A percentile compares a stretch with the other conserved stretches of the same genome.
These are phyloP conservation scores for Periphyllus acericola DNA, from an alignment of 2,888 invertebrate species.

Conservation along the genomic window DNA sequence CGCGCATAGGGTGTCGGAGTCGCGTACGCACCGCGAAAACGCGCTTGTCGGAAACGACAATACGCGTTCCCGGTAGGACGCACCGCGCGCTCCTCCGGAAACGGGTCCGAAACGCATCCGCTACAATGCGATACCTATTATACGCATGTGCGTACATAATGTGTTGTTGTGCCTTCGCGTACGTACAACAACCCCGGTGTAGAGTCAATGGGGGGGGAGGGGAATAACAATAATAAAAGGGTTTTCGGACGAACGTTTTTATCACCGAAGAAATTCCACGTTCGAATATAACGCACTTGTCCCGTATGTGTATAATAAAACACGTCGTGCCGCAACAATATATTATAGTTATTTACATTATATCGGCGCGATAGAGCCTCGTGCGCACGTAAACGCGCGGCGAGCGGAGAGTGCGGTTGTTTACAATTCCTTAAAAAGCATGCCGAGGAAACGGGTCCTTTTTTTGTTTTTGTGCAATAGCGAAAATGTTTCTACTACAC, in stretches of 20 bases:
- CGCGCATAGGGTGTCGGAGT: no score
- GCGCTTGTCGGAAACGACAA: conserved; percentile 11
- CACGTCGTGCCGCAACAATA: not conserved
- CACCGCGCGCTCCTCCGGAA: conserved; percentile 17
- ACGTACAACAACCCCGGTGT: not conserved
- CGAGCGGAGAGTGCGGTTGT: no score
- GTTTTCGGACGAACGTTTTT: not conserved
- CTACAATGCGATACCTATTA: not conserved
- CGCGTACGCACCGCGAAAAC: not conserved
- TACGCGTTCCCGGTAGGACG: not conserved
- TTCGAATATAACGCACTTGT: conserved; percentile 9
- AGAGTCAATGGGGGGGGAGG: not conserved
- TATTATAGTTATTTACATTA: not conserved
- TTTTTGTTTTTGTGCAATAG: no score
- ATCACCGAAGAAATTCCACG: not conserved
- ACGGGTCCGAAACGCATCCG: conserved; percentile 27
- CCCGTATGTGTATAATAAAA: not conserved
- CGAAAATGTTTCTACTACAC: no score
- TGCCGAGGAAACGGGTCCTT: no score
- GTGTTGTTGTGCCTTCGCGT: not conserved
- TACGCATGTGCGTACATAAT: not conserved
- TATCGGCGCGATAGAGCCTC: no score
- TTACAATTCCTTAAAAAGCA: no score
- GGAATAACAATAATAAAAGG: not conserved
- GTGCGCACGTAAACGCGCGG: no score